A percentile compares a stretch with the other conserved stretches of the same genome.
Conservation (phyloP, 1,140 invertebrate genomes). For the Ectropis grisescens region DNA sequence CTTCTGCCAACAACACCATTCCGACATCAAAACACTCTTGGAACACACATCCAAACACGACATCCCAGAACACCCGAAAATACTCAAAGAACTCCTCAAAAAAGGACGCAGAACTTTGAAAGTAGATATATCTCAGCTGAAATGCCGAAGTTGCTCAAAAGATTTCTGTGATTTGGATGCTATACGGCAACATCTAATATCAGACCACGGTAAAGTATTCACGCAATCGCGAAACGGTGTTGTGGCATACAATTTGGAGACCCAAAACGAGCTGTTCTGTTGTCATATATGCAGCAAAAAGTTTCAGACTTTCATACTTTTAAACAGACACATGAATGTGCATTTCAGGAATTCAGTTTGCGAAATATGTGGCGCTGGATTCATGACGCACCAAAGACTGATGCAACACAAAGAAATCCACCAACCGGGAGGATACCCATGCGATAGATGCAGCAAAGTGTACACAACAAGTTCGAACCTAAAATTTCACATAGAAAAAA, state of each 20-base stretch:
- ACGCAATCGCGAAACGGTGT: conserved; percentile 35
- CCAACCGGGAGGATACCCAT: conserved; percentile 28
- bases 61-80: conserved; percentile 13
- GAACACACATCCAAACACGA: conserved; percentile 24
- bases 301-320: conserved; percentile 20
- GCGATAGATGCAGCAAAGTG: conserved; percentile 33
- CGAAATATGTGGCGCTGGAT: conserved; percentile 54
- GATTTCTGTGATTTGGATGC: conserved; percentile 21
- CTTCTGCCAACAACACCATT: conserved; percentile 33
- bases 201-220: conserved; percentile 26
- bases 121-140: conserved; percentile 37
- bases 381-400: conserved; percentile 42
- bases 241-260: conserved; percentile 29
- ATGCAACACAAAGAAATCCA: conserved; percentile 48
- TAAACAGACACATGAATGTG: conserved; percentile 41
- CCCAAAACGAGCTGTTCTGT: conserved; percentile 24
- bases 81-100: conserved; percentile 29
- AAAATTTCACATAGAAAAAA: conserved; percentile 67
- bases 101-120: conserved; percentile 35
- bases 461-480: conserved; percentile 41
- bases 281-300: conserved; percentile 24
- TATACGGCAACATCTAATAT: conserved; percentile 24
- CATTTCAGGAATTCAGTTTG: conserved; percentile 56
- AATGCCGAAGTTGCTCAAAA: conserved; percentile 28
- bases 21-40: conserved; percentile 25